phyloP scores from a whole-genome alignment of 2,113 vertebrate genomes.

The Eublepharis macularius region DNA sequence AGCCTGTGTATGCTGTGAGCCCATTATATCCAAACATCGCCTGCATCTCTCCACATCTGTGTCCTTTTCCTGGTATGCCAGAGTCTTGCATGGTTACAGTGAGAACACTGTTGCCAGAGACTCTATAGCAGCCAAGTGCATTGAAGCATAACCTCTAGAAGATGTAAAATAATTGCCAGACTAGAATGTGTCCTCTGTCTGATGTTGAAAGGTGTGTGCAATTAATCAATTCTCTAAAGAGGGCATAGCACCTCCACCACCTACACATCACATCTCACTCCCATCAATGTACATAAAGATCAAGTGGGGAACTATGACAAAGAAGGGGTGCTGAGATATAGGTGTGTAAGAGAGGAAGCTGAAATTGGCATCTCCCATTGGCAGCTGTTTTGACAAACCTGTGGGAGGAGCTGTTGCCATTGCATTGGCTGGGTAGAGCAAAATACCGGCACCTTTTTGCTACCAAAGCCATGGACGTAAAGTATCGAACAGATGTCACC shows the following conservation, averaged over 20 bases:
- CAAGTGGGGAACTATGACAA: neutral
- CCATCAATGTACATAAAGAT: neutral
- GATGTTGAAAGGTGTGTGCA: neutral
- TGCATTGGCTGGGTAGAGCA: neutral
- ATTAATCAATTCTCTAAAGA: neutral
- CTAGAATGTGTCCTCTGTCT: neutral
- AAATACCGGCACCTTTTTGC: neutral
- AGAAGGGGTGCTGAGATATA: neutral
- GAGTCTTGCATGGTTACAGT: too few relatives aligned
- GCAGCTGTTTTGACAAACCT: constrained; percentile 9
- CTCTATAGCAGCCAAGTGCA: neutral
- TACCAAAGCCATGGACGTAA: too few relatives aligned
- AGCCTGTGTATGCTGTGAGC: too few relatives aligned
- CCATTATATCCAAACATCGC: too few relatives aligned
- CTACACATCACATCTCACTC: neutral
- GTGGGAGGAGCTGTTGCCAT: constrained; percentile 3
- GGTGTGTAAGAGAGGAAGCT: neutral
- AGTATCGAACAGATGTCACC: neutral
- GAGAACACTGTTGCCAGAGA: too few relatives aligned
- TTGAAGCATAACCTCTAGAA: neutral
- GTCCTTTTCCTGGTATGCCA: too few relatives aligned
- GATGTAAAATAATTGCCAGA: neutral
- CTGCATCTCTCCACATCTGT: too few relatives aligned
- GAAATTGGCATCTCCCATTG: neutral
- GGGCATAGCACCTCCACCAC: neutral